Base-by-base conservation (phyloP, 2,113 vertebrate genomes). In the Etheostoma cragini region DNA sequence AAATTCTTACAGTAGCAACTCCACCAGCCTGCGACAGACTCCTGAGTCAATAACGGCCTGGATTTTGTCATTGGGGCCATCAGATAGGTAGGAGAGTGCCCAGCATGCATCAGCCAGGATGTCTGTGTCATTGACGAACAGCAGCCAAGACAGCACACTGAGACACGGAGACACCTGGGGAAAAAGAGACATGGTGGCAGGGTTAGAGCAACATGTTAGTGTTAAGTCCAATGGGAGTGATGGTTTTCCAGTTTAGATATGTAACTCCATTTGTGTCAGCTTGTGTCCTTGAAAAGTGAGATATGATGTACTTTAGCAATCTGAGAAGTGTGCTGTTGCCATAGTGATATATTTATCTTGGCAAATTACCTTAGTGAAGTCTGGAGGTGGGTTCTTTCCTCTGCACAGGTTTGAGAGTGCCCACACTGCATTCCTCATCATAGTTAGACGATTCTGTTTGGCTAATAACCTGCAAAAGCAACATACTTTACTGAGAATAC, bases 61-160 rank as follows among this genome's bases (percentile, higher is more conserved):
- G 91, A 99, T 99, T 95, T 99, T 99, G 93, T 99, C 98, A 84
- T 99, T 99, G 73, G 98, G 98, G 49, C 98, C 98, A 81, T 99
- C 98, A 47, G 98, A 99, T 71, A 99, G 92, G 91, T 99, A 99
- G 3, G 97, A 98, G 21, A 99, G 96, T 0, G 98, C 98, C 98
- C 98, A 99, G 93, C 98, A 99, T 69, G 98, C 97, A 85, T 99
- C 98, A 67, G 98, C 98, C 81, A 99, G 93, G 42, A 99, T 97
- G 92, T 99, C 98, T 38, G 97, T 97, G 90, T 99, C 98, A 13
- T 97, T 98, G 88, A 98, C 96, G 82, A 99, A 99, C 1, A 99
- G 96, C 86, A 99, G 95, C 98, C 98, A 98, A 67, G 98, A 98
- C 70, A 99, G 96, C 72, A 99, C 98, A 76, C 96, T 98, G 85